Evolutionary conservation across 1,140 invertebrate species (phyloP).

Genomic region (Ceratitis capitata): DNA sequence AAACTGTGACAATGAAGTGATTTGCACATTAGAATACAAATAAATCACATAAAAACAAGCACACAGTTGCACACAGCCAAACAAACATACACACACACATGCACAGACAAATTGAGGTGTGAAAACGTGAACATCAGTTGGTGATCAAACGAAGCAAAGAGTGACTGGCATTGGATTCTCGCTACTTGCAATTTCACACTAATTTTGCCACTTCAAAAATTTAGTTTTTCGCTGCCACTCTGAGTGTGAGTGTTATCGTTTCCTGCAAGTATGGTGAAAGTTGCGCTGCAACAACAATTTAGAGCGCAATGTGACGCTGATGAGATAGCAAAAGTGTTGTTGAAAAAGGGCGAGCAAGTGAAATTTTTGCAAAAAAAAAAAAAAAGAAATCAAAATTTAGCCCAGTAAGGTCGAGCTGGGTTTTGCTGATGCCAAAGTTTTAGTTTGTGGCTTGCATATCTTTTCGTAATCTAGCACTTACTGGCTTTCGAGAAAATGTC

Average conservation of each 20-base stretch:
- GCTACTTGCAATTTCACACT: neutral
- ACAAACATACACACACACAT: neutral
- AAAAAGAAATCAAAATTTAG: neutral
- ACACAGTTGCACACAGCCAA: neutral
- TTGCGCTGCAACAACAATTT: conserved; percentile 2
- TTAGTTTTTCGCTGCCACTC: neutral
- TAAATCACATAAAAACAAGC: neutral
- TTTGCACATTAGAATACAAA: conserved; percentile 13
- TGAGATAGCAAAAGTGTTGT: neutral
- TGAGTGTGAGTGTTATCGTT: neutral
- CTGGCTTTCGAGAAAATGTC: too few relatives aligned
- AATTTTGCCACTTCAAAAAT: conserved; percentile 6
- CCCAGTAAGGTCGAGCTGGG: too few relatives aligned
- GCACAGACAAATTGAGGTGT: neutral
- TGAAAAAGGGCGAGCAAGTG: neutral
- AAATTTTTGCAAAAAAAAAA: neutral
- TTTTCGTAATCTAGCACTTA: too few relatives aligned
- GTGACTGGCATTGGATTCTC: neutral
- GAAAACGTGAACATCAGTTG: too few relatives aligned
- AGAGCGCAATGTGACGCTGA: neutral
- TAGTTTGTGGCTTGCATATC: too few relatives aligned
- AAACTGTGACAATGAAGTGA: conserved; percentile 24
- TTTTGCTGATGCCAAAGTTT: too few relatives aligned
- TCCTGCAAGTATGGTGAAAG: neutral
- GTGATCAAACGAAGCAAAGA: neutral